phyloP scores from a whole-genome alignment of 2,888 invertebrate genomes.

The Archips xylosteana region DNA sequence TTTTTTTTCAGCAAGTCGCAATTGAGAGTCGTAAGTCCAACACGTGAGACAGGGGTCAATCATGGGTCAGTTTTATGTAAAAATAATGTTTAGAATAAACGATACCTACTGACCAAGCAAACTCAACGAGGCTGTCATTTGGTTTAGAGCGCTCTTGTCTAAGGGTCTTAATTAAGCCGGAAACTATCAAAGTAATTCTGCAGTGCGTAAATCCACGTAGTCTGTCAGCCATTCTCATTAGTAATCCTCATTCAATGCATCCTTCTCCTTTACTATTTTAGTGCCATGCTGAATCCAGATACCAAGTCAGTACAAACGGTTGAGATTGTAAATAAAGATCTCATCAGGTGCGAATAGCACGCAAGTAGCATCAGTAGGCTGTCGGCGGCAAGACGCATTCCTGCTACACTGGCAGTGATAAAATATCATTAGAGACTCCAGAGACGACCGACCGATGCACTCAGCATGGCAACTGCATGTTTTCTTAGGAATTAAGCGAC shows the following conservation, averaged over 20 bases:
- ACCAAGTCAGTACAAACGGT: background rate
- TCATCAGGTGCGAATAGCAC: background rate
- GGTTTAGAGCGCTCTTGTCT: no score
- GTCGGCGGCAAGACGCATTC: background rate
- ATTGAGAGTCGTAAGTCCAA: no score
- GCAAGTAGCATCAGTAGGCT: background rate
- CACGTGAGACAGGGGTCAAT: no score
- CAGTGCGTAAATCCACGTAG: background rate
- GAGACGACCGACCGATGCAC: slow-evolving; percentile 16
- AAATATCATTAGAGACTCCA: slow-evolving; percentile 10
- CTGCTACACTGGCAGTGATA: background rate
- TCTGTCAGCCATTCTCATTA: background rate
- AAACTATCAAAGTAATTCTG: background rate
- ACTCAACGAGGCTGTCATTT: no score
- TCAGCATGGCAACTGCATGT: slow-evolving; percentile 42
- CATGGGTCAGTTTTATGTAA: no score
- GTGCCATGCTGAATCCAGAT: background rate
- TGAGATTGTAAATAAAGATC: background rate
- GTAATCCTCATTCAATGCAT: background rate
- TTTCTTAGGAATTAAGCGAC: slow-evolving; percentile 50
- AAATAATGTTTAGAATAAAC: no score
- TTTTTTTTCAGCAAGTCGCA: no score
- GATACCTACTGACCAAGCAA: no score
- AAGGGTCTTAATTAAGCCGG: no score
- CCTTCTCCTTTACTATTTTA: background rate